These are phyloP conservation scores for Macropus fuliginosus DNA, from an alignment of 2,797 vertebrate genomes.

Conservation along the genomic window DNA sequence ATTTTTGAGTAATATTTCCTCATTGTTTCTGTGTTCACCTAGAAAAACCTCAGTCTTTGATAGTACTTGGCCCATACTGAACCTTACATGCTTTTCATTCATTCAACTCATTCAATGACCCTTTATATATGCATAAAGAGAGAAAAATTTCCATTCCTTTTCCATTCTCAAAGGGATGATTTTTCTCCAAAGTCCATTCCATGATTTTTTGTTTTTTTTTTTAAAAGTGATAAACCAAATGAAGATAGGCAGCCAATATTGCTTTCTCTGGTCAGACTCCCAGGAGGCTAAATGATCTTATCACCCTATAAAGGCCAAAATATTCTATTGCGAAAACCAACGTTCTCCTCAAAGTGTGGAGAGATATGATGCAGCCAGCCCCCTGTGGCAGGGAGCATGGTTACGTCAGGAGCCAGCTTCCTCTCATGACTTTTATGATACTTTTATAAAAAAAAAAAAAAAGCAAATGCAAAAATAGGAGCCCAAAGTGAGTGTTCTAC, in stretches of 20 bases:
- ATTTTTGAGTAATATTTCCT: neutral
- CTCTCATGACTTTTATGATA: slow-evolving; percentile 73
- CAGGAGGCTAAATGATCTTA: slow-evolving; percentile 46
- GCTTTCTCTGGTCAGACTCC: neutral
- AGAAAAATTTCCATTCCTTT: neutral
- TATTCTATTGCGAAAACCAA: slow-evolving; percentile 53
- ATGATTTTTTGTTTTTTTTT: neutral
- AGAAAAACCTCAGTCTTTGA: neutral
- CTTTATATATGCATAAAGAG: neutral
- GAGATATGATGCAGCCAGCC: slow-evolving; percentile 36
- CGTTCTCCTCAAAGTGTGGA: neutral
- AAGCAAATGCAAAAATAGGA: slow-evolving; percentile 64
- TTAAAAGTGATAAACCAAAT: slow-evolving; percentile 1
- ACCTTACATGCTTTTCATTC: neutral
- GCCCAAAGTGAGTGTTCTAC: slow-evolving; percentile 59
- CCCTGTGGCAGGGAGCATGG: slow-evolving; percentile 55
- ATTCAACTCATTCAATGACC: neutral
- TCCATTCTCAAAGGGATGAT: neutral
- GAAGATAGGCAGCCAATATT: neutral
- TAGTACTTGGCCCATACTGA: neutral
- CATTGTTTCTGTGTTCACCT: neutral
- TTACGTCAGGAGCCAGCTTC: slow-evolving; percentile 59
- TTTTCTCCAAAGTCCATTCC: neutral
- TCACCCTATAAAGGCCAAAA: slow-evolving; percentile 19
- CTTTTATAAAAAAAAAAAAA: slow-evolving; percentile 66